Conservation (phyloP, 2,797 vertebrate species). For the Hafferia zeledoni region DNA sequence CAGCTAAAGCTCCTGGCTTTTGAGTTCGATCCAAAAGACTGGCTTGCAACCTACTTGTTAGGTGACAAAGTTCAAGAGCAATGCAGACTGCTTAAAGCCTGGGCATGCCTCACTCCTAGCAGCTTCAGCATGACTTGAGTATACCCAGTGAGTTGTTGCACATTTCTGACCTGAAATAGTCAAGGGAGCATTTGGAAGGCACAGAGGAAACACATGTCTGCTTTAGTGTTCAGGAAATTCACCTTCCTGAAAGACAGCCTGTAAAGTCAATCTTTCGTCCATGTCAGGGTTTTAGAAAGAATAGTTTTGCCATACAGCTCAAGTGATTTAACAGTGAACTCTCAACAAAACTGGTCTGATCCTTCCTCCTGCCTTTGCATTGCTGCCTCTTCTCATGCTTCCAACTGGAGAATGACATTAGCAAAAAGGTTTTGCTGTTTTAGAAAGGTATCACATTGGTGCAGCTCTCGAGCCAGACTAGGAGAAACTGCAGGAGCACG, state of each 20-base stretch:
- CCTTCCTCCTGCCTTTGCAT: not conserved
- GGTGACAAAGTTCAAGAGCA: not conserved
- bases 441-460: not conserved
- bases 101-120: not conserved
- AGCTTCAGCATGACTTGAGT: not conserved
- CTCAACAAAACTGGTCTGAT: not conserved
- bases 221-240: not conserved
- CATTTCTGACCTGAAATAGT: not conserved
- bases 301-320: not conserved
- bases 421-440: not conserved
- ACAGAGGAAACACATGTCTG: not conserved
- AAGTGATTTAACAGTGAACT: not conserved
- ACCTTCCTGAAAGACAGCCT: not conserved
- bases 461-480: not conserved
- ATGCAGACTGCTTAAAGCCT: not conserved
- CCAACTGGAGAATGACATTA: not conserved
- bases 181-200: not conserved
- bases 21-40: not conserved
- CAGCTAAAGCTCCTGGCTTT: not conserved
- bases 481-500: not conserved
- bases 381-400: not conserved
- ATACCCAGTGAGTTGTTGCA: not conserved
- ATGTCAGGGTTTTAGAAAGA: not conserved
- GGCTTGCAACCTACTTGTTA: not conserved
- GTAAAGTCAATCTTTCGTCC: not conserved